Conservation (phyloP, 2,113 vertebrate genomes). For the Natator depressus region DNA sequence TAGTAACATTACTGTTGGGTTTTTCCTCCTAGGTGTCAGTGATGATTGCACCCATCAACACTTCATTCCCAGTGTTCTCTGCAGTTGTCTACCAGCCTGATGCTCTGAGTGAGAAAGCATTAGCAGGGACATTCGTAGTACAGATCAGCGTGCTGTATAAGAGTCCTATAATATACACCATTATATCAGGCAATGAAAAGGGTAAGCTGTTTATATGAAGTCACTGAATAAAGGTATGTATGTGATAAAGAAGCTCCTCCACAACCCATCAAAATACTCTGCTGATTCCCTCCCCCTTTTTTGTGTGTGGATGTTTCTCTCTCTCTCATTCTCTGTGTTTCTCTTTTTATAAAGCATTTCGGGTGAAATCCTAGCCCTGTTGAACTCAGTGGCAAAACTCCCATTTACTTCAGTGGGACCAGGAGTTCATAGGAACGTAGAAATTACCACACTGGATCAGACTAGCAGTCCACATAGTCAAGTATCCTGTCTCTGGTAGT, state of each 20-base stretch:
- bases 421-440: not conserved
- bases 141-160: constrained; percentile 24
- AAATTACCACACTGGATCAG: not conserved
- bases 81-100: constrained; percentile 41
- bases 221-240: not conserved
- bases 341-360: not conserved
- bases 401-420: not conserved
- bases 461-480: not conserved
- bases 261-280: not conserved
- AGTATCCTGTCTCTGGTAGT: not conserved
- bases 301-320: not conserved
- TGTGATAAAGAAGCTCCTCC: not conserved
- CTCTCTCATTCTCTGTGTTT: not conserved
- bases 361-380: not conserved
- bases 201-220: constrained; percentile 23
- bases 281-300: too few relatives aligned
- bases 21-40: constrained; percentile 57
- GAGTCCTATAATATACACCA: constrained; percentile 41
- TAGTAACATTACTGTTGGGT: not conserved
- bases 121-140: not conserved
- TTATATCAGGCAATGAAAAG: constrained; percentile 31
- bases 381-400: not conserved
- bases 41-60: not conserved
- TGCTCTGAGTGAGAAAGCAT: constrained; percentile 36
- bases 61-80: constrained; percentile 40